Percentiles rank a stretch among this genome's conserved stretches.
Evolutionary conservation across 2,113 vertebrate species (phyloP).

Genomic region (Sciurus niger): DNA sequence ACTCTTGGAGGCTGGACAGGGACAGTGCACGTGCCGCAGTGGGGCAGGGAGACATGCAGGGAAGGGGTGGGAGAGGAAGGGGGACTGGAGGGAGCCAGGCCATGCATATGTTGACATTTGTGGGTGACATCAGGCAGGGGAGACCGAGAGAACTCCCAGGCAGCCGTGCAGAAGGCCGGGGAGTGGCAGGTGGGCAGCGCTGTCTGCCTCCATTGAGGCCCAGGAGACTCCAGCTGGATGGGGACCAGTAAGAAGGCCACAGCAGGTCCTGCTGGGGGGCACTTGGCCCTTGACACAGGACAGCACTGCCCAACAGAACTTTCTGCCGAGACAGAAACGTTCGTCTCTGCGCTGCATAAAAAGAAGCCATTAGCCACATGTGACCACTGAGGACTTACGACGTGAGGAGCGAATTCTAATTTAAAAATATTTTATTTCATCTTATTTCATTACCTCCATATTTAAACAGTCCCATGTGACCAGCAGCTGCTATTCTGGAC

Average conservation of each 20-base stretch:
- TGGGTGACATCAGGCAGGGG: not conserved
- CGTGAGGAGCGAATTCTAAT: not conserved
- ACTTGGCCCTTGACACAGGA: accelerated
- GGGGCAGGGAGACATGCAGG: not conserved
- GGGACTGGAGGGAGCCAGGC: not conserved
- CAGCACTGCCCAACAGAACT: accelerated
- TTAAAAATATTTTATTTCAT: not conserved
- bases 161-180: not conserved
- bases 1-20: not conserved
- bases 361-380: not conserved
- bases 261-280: not conserved
- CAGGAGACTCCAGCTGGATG: not conserved
- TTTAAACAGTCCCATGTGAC: not conserved
- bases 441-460: not conserved
- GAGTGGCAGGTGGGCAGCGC: too few species aligned
- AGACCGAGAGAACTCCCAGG: not conserved
- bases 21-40: slow-evolving; percentile 21
- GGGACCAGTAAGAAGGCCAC: not conserved
- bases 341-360: accelerated
- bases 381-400: not conserved
- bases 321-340: not conserved
- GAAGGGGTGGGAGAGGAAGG: not conserved
- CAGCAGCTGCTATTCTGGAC: not conserved
- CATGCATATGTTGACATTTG: not conserved
- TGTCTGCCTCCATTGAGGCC: not conserved